Evolutionary conservation across 2,888 invertebrate genomes (phyloP).

Genomic region (Hirtodrosophila histrioides): DNA sequence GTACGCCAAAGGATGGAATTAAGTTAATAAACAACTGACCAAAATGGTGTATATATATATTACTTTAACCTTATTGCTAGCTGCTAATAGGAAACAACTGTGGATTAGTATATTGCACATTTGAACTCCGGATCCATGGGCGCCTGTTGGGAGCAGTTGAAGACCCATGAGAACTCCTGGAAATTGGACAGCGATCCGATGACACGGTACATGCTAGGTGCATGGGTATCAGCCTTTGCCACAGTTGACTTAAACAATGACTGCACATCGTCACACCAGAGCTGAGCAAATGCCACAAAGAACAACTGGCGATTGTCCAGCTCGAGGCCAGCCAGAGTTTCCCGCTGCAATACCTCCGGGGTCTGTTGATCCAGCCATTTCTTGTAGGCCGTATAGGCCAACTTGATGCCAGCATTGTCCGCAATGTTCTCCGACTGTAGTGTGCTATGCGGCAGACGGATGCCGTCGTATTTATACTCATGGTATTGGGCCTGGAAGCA

Average conservation of each 20-base stretch:
- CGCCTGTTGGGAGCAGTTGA: conserved; percentile 71
- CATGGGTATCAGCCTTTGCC: conserved; percentile 50
- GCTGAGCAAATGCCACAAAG: conserved; percentile 79
- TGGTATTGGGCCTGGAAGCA: conserved; percentile 82
- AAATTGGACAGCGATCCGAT: conserved; percentile 81
- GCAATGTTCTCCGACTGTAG: conserved; percentile 81
- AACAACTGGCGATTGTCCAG: conserved; percentile 77
- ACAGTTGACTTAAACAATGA: conserved; percentile 52
- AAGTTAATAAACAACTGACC: conserved; percentile 6
- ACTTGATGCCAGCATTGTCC: conserved; percentile 81
- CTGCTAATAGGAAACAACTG: neutral
- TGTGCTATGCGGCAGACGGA: conserved; percentile 52
- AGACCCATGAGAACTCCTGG: conserved; percentile 81
- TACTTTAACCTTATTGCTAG: no score
- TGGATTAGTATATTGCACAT: conserved; percentile 75
- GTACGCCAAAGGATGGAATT: conserved; percentile 50
- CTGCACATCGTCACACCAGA: conserved; percentile 80
- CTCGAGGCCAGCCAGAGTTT: conserved; percentile 64
- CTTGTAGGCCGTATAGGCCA: conserved; percentile 80
- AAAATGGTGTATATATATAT: no score
- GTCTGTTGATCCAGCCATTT: conserved; percentile 68
- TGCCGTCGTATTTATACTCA: conserved; percentile 64
- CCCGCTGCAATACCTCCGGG: conserved; percentile 45
- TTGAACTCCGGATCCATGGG: conserved; percentile 82
- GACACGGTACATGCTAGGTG: conserved; percentile 77